Conservation (phyloP, 1,140 invertebrate species). For the Apis mellifera region Amel_HAv3.1 CM009931.2:3555001-3555500, state of each 20-base stretch:
- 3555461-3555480: too few species aligned
- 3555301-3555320: constrained; percentile 37
- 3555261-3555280: background rate
- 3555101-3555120: background rate
- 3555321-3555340: background rate
- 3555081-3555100: constrained; percentile 27
- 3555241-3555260: constrained; percentile 36
- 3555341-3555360: too few species aligned
- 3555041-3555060: constrained; percentile 45
- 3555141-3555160: constrained; percentile 63
- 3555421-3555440: too few species aligned
- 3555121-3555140: constrained; percentile 50
- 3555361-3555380: too few species aligned
- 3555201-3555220: background rate
- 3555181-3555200: constrained; percentile 6
- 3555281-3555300: background rate
- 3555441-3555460: too few species aligned
- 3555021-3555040: background rate
- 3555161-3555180: constrained; percentile 55
- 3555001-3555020: background rate
- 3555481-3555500: too few species aligned
- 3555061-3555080: constrained; percentile 44
- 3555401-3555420: too few species aligned
- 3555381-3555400: too few species aligned
- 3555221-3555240: constrained; percentile 28